Base-by-base conservation (phyloP, 2,113 vertebrate genomes). In the Oryzias curvinotus region DNA sequence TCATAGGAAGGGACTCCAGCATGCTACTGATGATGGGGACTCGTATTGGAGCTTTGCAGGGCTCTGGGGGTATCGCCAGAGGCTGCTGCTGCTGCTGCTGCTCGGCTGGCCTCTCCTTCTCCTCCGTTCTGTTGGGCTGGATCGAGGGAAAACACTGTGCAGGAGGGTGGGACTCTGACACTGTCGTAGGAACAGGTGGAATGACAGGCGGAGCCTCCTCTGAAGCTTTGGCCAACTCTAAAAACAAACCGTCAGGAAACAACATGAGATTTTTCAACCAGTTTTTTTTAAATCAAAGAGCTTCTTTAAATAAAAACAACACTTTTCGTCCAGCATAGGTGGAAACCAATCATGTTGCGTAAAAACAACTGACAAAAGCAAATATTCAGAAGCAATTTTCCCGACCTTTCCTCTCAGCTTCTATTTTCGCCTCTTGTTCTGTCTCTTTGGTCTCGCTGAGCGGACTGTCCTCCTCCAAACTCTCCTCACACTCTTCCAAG, bases 371-470 rank as follows among this genome's bases (percentile, higher is more conserved):
- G 30, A 36, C 36, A 36, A 36, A 36, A 36, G 36, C 8, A 36
- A 36, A 36, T 36, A 25, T 13, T 15, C 7, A 14, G 7, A 30
- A 51, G 10, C 57, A 50, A 41, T 21, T 8, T 1, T 1, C 17
- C 68, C 52, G 26, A 72, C 89, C 84, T 73, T 84, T 84, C 80
- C 91, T 88, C 68, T 94, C 91, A 15, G 84, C 82, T 25, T 94
- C 93, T 77, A 88, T 92, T 80, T 84, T 93, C 52, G 77, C 67
- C 44, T 85, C 80, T 63, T 89, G 88, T 42, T 95, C 93, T 0
- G 88, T 85, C 67, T 99, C 95, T 94, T 98, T 98, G 93, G 92
- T 91, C 88, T 98, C 94, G 70, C 93, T 95, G 30, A 75, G 88
- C 62, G 91, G 94, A 75, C 90, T 92, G 36, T 93, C 93, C 64